Base-by-base conservation (phyloP, 2,113 vertebrate genomes). In the Otis tarda region DNA sequence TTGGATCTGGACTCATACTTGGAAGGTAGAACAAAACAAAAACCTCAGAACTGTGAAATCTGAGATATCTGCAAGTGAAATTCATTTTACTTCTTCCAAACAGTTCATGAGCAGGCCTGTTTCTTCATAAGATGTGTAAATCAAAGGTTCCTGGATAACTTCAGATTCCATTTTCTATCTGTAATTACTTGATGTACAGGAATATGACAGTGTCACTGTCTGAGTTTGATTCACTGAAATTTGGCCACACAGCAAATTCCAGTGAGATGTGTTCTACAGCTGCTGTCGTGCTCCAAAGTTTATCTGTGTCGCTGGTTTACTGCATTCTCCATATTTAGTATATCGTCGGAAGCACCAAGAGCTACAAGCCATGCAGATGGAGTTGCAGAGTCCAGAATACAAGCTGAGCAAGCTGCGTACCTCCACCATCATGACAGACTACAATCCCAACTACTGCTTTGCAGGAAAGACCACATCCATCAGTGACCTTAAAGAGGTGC, bases 401-500 rank as follows among this genome's bases (percentile, higher is more conserved):
- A 99, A 99, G 39, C 98, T 99, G 92, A 99, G 99, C 97, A 99
- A 99, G 93, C 98, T 99, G 84, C 98, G 99, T 4, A 99, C 99
- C 47, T 99, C 99, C 52, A 99, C 99, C 97, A 99, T 99, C 97
- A 99, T 99, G 99, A 99, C 99, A 0, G 99, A 99, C 98, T 99
- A 99, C 98, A 99, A 99, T 96, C 99, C 99, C 95, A 99, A 99
- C 98, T 99, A 99, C 97, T 99, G 99, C 98, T 99, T 99, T 90
- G 99, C 99, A 4, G 99, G 99, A 39, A 99, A 99, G 97, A 99
- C 99, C 4, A 98, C 99, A 4, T 99, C 99, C 20, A 99, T 99
- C 98, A 99, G 98, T 12, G 99, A 99, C 97, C 98, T 99, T 84
- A 99, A 99, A 97, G 99, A 99, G 94, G 99, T 99, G 87, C 99